Percentiles rank a stretch among this genome's conserved stretches.
phyloP scores from a whole-genome alignment of 1,140 invertebrate genomes.

The Araneus ventricosus region DNA sequence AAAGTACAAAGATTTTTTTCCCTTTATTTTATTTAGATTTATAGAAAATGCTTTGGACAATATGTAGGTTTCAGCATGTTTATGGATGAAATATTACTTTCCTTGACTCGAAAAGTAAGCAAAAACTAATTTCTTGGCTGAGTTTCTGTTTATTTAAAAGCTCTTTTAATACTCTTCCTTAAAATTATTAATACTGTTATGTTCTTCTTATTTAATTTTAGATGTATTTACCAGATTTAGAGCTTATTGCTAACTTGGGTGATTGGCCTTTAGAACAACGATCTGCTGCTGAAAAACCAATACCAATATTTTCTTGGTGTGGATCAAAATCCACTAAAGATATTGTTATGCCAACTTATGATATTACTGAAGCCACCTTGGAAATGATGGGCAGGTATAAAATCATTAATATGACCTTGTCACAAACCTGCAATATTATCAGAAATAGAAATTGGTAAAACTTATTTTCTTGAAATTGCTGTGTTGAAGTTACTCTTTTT shows the following conservation, averaged over 20 bases:
- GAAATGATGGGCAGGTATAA: conserved; percentile 93
- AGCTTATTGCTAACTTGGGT: conserved; percentile 95
- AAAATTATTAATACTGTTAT: conserved; percentile 15
- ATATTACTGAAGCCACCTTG: conserved; percentile 93
- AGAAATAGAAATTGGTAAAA: neutral
- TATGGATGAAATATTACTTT: conserved; percentile 92
- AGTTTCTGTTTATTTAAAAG: neutral
- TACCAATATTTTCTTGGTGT: conserved; percentile 98
- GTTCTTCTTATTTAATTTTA: conserved; percentile 72
- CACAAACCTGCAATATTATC: no score
- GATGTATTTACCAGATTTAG: conserved; percentile 88
- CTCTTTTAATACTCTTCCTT: neutral
- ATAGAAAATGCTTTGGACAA: conserved; percentile 94
- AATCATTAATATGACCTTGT: neutral
- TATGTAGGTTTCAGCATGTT: conserved; percentile 98
- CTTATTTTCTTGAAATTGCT: neutral
- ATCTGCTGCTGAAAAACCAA: conserved; percentile 80
- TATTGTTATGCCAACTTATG: conserved; percentile 97
- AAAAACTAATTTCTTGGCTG: conserved; percentile 17
- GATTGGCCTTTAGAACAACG: conserved; percentile 91
- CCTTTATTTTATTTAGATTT: conserved; percentile 79
- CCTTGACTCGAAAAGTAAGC: conserved; percentile 88
- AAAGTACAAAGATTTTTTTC: neutral
- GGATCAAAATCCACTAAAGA: conserved; percentile 91
- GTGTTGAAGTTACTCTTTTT: neutral